Evolutionary conservation across 2,888 invertebrate species (phyloP).

Genomic region (Tenodera sinensis): DNA sequence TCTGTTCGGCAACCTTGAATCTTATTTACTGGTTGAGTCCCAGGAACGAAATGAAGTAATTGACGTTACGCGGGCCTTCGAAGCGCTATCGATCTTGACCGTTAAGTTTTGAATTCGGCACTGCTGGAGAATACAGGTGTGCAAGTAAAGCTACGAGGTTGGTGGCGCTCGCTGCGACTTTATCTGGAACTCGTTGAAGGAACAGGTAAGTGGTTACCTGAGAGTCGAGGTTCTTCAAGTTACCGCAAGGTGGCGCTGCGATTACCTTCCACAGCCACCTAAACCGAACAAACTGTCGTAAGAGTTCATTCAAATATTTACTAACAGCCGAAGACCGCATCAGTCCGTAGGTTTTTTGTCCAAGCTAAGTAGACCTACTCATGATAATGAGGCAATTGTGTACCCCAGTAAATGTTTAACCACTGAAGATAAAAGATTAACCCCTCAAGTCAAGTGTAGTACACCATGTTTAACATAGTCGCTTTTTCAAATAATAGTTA

Average conservation of each 20-base stretch:
- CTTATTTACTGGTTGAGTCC: not conserved
- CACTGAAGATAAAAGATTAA: no score
- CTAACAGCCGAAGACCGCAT: not conserved
- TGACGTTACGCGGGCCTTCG: not conserved
- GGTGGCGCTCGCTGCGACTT: conserved; percentile 9
- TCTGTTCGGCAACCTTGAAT: not conserved
- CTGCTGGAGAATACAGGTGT: not conserved
- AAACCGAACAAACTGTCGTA: not conserved
- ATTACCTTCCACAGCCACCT: not conserved
- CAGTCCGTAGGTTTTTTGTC: no score
- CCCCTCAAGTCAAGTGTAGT: no score
- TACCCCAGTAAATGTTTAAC: no score
- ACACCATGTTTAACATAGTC: no score
- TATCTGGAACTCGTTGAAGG: conserved; percentile 9
- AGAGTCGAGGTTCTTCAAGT: not conserved
- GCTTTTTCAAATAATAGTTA: no score
- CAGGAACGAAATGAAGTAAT: not conserved
- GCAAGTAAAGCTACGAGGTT: not conserved
- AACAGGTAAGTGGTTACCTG: conserved; percentile 7
- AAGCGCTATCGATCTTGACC: not conserved
- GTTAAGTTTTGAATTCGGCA: not conserved
- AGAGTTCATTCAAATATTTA: not conserved
- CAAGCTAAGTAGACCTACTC: no score
- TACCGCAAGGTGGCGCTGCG: not conserved
- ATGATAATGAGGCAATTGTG: no score